Base-by-base conservation (phyloP, 1,140 invertebrate genomes). In the Bombus superbus region DNA sequence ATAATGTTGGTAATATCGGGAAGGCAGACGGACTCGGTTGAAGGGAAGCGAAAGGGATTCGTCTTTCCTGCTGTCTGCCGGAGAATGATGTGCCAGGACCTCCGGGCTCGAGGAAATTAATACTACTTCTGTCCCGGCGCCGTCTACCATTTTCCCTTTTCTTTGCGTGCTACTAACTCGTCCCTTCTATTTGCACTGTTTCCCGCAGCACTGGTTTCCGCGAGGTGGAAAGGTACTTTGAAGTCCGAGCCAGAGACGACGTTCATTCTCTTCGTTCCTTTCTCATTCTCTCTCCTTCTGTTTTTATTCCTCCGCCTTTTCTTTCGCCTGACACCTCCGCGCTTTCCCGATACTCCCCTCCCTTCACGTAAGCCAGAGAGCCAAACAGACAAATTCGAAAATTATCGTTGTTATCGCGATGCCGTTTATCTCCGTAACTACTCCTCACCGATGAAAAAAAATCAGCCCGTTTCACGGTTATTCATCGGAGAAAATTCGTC, bases 41-140 rank as follows among this genome's bases (percentile, higher is more conserved):
- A 86, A 82, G 85, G 32, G 82, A 68, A 69, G 42, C 69, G 72
- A 88, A 76, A 86, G 59, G 72, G 76, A 76, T 68, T 78, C 81
- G 81, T 86, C 81, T 78, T 73, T 79, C 59, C 47, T 59, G 68
- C 78, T 80, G 86, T 89, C 85, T 87, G 86, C 57, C 69, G 69
- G 78, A 89, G 86, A 92, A 92, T 91, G 89, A 92, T 90, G 87
- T 80, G 74, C 71, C 81, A 68, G 77, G 81, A 89, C 90, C 88
- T 88, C 81, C 77, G 86, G 88, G 86, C 84, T 87, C 59, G 74
- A 81, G 88, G 89, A 92, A 93, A 93, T 93, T 92, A 93, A 92
- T 93, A 92, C 92, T 90, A 91, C 86, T 92, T 88, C 91, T 93
- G 91, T 91, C 90, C 86, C 90, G 77, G 53, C 82, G 86, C 64